Evolutionary conservation across 2,888 invertebrate genomes (phyloP), one percentile per base, ranked within the genome.

Genomic region (Euclidia mi): DNA sequence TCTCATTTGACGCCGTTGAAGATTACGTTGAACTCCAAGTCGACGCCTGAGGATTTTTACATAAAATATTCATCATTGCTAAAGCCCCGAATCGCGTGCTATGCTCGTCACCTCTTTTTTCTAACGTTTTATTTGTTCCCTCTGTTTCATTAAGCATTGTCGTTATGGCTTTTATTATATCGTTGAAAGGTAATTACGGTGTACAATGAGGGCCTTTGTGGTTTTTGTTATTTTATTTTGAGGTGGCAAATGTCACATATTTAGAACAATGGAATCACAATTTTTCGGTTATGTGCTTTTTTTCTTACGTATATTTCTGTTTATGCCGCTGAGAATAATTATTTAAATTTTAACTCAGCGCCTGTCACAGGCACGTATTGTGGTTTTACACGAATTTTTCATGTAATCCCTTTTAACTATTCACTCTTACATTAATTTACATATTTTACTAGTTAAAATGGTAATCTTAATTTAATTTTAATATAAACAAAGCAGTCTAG

Each of bases 31-130:
- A 73, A 71, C 69, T 64, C 46, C 63, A 69, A 75, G 70, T 71
- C 72, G 53, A 59, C 61, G 64, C 56, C 60, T 64, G 52, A 62
- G 63, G 76, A 78, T 80, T 84, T 86, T 85, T 80, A 74, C 82
- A 83, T 89, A 82, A 86, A 90, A 85, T 88, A 89, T 89, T 89
- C 87, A 88, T 79, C 79, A 79, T 75, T 72, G 69, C 63, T 74
- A 76, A 78, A 80, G 75, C 78, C 62, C 56, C 49, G 61, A 73
- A 77, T 81, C 70, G 67, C 67, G 79, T 78, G 78, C 78, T 69
- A 71, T 63, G 76, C 75, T 59, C 71, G 66, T 72, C 76, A 79
- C 75, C 77, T 72, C 60, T 76, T 78, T 80, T 76, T 74, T 66
- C 35, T 65, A 63, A 52, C 57, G 60, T 69, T 78, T 74, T 76